These are phyloP conservation scores for Rhagoletis pomonella DNA, from an alignment of 1,140 invertebrate genomes.

Conservation along the genomic window DNA sequence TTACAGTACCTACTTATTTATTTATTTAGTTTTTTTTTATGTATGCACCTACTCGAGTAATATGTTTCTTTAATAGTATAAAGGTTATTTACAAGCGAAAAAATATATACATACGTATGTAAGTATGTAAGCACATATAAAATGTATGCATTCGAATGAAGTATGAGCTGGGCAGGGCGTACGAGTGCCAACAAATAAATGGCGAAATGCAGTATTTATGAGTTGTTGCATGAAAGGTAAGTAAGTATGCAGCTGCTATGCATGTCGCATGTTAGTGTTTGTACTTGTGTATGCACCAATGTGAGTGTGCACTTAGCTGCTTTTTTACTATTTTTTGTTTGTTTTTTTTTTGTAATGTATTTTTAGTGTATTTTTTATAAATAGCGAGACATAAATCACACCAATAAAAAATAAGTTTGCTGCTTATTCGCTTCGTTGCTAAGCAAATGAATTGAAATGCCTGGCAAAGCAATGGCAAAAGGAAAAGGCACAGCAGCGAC, in stretches of 20 bases:
- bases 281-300: neutral
- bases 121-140: neutral
- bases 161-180: neutral
- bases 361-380: neutral
- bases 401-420: neutral
- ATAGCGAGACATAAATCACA: slow-evolving; percentile 6
- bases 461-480: neutral
- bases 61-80: too few relatives aligned
- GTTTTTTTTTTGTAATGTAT: too few relatives aligned
- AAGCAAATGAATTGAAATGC: slow-evolving; percentile 19
- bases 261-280: neutral
- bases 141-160: neutral
- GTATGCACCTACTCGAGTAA: too few relatives aligned
- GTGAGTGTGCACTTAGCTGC: too few relatives aligned
- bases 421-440: neutral
- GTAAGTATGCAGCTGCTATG: neutral
- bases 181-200: neutral
- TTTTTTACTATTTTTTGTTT: too few relatives aligned
- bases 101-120: neutral
- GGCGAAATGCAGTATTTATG: slow-evolving; percentile 6
- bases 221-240: neutral
- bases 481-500: neutral
- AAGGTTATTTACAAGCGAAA: too few relatives aligned
- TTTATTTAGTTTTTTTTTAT: too few relatives aligned
- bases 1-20: neutral